Percentiles rank a stretch among this genome's conserved stretches.
phyloP scores from a whole-genome alignment of 2,888 invertebrate genomes.

The Heliconius ismenius region DNA sequence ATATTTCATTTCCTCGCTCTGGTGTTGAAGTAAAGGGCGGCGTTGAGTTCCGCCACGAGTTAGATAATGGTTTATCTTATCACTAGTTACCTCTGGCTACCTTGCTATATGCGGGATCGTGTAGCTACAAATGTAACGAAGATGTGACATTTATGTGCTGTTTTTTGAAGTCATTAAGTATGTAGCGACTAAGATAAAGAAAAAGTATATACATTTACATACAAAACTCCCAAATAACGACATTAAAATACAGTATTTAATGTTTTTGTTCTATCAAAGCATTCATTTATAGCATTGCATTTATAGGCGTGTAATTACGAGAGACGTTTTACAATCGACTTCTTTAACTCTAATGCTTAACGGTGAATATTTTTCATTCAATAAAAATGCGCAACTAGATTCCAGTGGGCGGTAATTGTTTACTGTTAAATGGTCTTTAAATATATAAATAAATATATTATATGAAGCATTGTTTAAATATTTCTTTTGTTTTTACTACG shows the following conservation, averaged over 20 bases:
- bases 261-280: neutral
- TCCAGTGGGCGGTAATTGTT: constrained; percentile 20
- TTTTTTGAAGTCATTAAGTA: no score
- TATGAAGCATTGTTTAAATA: neutral
- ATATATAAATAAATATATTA: neutral
- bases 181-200: no score
- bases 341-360: constrained; percentile 33
- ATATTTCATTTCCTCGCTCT: no score
- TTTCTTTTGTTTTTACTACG: neutral
- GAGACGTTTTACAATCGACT: constrained; percentile 15
- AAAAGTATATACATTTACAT: no score
- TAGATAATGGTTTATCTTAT: no score
- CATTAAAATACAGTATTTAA: neutral
- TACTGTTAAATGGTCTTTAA: neutral
- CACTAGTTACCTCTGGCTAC: no score
- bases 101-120: no score
- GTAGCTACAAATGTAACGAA: no score
- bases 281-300: no score
- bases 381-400: constrained; percentile 22
- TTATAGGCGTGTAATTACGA: constrained; percentile 28
- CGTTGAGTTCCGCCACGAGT: no score
- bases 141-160: no score
- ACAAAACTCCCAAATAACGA: neutral
- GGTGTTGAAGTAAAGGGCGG: no score
- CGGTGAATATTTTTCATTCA: constrained; percentile 29